Evolutionary conservation across 2,888 invertebrate genomes (phyloP), one percentile per base, ranked within the genome.

Genomic region (Pollenia amentaria): DNA sequence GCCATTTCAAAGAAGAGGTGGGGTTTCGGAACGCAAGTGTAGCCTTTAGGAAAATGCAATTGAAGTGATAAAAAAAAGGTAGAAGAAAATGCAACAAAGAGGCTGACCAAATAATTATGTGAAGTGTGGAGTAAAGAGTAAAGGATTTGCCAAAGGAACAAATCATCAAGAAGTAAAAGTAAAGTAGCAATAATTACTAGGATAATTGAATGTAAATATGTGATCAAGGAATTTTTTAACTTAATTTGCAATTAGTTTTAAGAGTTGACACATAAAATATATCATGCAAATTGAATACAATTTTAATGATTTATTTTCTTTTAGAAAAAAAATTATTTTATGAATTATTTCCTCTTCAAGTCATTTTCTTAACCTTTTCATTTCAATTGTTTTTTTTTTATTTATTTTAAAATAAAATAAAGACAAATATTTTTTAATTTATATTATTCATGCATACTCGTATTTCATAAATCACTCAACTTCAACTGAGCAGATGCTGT

Each of bases 401-500:
- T 18, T 18, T 18, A 21, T 21, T 11, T 29, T 29, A 29, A 53
- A 53, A 55, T 21, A 21, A 55, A 55, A 55, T 18, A 10, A 21
- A 11, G 18, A 11, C 51, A 51, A 16, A 16, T 1, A n/a, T 65
- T 14, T 76, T 76, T 64, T 53, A 53, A 64, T 55, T 77, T 57
- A 57, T 46, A 46, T 46, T 46, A 57, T 48, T 64, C 64, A 64
- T 80, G 38, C 53, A 62, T 79, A 57, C 51, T 62, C 29, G 2
- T 64, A 64, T 51, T 48, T 53, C 73, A 81, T 81, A 81, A 81
- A 81, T 81, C 81, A 73, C 73, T 73, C 73, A 81, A 57, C 48
- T 57, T 14, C 40, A 48, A 48, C 57, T 65, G 42, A 65, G 60
- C 75, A 75, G 60, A 29, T 65, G 46, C 46, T 73, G 1, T 48